These are phyloP conservation scores for Acrocyrtus sp. DNA, from an alignment of 2,888 invertebrate species.

Conservation along the genomic window DNA sequence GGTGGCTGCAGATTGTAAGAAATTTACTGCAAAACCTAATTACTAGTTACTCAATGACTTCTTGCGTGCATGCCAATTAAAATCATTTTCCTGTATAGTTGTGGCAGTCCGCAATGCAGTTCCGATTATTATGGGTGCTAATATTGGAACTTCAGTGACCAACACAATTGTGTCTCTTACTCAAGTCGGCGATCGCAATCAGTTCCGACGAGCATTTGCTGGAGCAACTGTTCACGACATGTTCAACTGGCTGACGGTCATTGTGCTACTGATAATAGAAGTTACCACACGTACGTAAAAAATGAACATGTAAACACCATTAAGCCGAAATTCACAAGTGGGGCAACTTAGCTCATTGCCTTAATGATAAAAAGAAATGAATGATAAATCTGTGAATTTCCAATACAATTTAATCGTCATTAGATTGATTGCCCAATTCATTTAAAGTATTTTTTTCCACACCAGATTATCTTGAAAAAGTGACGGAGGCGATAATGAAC, in stretches of 20 bases:
- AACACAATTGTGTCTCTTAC: conserved; percentile 70
- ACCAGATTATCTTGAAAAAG: conserved; percentile 65
- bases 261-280: conserved; percentile 70
- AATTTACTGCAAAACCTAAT: neutral
- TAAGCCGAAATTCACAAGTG: neutral
- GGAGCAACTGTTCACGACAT: conserved; percentile 72
- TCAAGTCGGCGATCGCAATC: conserved; percentile 66
- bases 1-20: conserved; percentile 66
- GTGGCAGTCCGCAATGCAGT: conserved; percentile 67
- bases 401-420: neutral
- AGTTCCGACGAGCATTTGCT: conserved; percentile 70
- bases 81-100: conserved; percentile 64
- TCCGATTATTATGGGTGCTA: conserved; percentile 70
- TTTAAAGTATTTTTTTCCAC: too few species aligned
- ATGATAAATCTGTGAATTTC: neutral
- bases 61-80: neutral
- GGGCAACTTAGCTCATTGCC: neutral
- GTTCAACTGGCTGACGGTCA: conserved; percentile 71
- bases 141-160: conserved; percentile 70
- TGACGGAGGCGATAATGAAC: conserved; percentile 65
- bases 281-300: conserved; percentile 65
- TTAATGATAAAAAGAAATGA: too few species aligned
- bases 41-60: too few species aligned
- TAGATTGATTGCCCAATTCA: neutral
- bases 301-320: too few species aligned